phyloP scores from a whole-genome alignment of 2,113 vertebrate species.

The Chloropsis cyanopogon region DNA sequence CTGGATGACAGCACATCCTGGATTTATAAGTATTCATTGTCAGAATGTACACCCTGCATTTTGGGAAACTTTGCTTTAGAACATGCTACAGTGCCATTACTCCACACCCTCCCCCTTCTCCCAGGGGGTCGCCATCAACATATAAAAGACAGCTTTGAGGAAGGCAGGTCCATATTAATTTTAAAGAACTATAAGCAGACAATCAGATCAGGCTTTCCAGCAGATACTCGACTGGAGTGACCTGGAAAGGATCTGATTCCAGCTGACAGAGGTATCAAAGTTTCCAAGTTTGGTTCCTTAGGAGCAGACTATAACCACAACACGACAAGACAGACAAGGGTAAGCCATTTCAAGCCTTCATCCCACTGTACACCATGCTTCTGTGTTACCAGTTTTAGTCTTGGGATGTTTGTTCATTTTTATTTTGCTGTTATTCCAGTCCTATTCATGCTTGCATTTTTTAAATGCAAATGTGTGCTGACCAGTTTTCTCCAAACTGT shows the following conservation, averaged over 20 bases:
- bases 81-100: neutral
- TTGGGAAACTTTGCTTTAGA: neutral
- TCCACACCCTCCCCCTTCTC: neutral
- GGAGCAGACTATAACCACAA: neutral
- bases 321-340: neutral
- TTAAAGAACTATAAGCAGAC: neutral
- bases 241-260: neutral
- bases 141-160: neutral
- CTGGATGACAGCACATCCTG: slow-evolving; percentile 42
- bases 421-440: neutral
- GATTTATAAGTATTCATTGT: slow-evolving; percentile 15
- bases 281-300: neutral
- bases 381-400: neutral
- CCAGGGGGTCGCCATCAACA: neutral
- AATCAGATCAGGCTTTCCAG: neutral
- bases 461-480: neutral
- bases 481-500: neutral
- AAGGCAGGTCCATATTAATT: neutral
- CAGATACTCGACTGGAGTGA: neutral
- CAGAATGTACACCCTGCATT: neutral
- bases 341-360: neutral
- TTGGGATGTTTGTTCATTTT: neutral
- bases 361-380: neutral
- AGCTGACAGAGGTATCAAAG: neutral
- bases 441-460: neutral